Base-by-base conservation (phyloP, 2,113 vertebrate genomes). In the Apeltes quadracus region DNA sequence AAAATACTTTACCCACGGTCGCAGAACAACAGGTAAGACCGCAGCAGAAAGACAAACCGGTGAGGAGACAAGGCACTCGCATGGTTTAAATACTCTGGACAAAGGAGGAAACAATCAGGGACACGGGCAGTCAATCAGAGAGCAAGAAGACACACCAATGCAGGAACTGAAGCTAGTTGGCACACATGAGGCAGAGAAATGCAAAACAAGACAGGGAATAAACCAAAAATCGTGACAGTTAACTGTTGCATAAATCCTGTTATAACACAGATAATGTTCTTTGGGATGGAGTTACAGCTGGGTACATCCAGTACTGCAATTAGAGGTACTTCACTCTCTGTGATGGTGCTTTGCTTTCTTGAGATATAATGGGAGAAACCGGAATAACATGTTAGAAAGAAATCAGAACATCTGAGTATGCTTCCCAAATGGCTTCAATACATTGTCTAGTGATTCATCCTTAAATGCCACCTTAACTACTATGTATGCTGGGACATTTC, bases 401-500 rank as follows among this genome's bases (percentile, higher is more conserved):
- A 44, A 38, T 12, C 7, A 36, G 25, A 56, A 25, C 39, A 32
- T 72, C 36, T 15, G 38, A 34, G 3, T 1, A 39, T 11, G 3
- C 18, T 4, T 9, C 27, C 12, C 10, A 14, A 9, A 7, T 1
- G 0, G 43, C 25, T 34, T 54, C 64, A n/a, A 25, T 15, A 14
- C 29, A 15, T 36, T 22, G 50, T 1, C 20, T 7, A 1, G 29
- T 38, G 38, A n/a, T 20, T 39, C 1, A 15, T 8, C 22, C 15
- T 18, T 39, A 25, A 16, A 69, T 61, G 32, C 41, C 41, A 14
- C 15, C 15, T 43, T 18, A 23, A 15, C 29, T 20, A n/a, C 16
- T 15, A 8, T 54, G 53, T 18, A 63, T 46, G 8, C 44, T 46
- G 34, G 50, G 77, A 51, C 53, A 64, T 64, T 58, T 53, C 36